These are phyloP conservation scores for Urocynchramus pylzowi DNA, from an alignment of 2,113 vertebrate genomes.

Conservation along the genomic window DNA sequence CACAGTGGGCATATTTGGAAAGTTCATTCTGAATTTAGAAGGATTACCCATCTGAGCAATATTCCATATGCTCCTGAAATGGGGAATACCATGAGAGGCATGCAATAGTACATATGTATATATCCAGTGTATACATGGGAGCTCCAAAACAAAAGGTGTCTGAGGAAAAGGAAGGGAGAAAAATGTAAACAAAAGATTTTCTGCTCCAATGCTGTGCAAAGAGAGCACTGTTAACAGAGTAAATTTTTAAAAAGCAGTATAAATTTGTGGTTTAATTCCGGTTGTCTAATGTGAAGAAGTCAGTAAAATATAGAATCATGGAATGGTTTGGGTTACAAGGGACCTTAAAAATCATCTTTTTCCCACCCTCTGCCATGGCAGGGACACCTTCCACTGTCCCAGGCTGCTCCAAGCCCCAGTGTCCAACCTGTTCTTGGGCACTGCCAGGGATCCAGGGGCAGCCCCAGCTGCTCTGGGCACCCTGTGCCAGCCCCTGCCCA, in stretches of 20 bases:
- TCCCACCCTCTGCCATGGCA: neutral
- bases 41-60: conserved; percentile 20
- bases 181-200: neutral
- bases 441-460: neutral
- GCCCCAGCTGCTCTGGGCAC: neutral
- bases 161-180: neutral
- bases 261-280: neutral
- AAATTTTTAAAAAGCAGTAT: neutral
- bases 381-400: neutral
- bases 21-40: conserved; percentile 19
- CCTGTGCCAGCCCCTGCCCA: rapidly evolving
- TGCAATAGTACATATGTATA: neutral
- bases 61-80: neutral
- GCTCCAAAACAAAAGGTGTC: neutral
- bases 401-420: neutral
- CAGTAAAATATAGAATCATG: neutral
- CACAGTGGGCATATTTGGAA: conserved; percentile 32
- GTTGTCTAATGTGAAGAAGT: neutral
- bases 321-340: neutral
- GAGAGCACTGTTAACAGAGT: neutral
- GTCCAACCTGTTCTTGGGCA: neutral
- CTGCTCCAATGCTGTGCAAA: neutral
- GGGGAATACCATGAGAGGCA: neutral
- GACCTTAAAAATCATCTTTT: neutral
- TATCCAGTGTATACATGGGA: neutral